These are phyloP conservation scores for Drosophila nasuta DNA, from an alignment of 1,140 invertebrate species.

Conservation along the genomic window DNA sequence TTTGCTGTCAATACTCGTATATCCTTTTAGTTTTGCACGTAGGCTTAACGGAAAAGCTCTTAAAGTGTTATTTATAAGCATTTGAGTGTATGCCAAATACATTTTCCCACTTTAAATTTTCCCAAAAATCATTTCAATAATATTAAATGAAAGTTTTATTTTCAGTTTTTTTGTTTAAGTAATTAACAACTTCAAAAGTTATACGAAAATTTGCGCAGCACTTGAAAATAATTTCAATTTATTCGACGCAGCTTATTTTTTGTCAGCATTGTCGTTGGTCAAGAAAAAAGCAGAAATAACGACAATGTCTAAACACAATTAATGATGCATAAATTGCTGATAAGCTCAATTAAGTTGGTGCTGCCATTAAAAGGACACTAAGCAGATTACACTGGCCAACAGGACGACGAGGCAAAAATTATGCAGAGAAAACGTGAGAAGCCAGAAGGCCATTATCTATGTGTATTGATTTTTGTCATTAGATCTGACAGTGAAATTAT, in stretches of 20 bases:
- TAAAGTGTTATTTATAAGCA: constrained; percentile 19
- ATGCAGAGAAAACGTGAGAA: constrained; percentile 11
- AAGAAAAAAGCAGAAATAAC: constrained; percentile 16
- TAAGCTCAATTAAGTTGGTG: constrained; percentile 56
- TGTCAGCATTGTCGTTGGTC: not conserved
- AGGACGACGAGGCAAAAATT: not conserved
- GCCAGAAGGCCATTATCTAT: constrained; percentile 40
- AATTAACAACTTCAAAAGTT: not conserved
- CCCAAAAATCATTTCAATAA: not conserved
- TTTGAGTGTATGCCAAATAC: constrained; percentile 10
- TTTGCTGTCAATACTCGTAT: constrained; percentile 6
- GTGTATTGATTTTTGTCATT: constrained; percentile 51
- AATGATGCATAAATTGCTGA: constrained; percentile 63
- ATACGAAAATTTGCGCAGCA: not conserved
- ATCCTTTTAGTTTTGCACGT: not conserved
- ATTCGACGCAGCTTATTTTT: not conserved
- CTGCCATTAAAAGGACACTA: constrained; percentile 52
- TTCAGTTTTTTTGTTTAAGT: not conserved
- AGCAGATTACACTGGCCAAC: constrained; percentile 52
- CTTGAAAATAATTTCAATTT: constrained; percentile 6
- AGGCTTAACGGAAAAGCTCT: not conserved
- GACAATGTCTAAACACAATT: constrained; percentile 43
- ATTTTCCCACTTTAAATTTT: not conserved
- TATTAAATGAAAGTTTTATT: not conserved
- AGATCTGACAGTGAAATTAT: constrained; percentile 47